phyloP scores from a whole-genome alignment of 2,113 vertebrate genomes.

The Gallinago media region DNA sequence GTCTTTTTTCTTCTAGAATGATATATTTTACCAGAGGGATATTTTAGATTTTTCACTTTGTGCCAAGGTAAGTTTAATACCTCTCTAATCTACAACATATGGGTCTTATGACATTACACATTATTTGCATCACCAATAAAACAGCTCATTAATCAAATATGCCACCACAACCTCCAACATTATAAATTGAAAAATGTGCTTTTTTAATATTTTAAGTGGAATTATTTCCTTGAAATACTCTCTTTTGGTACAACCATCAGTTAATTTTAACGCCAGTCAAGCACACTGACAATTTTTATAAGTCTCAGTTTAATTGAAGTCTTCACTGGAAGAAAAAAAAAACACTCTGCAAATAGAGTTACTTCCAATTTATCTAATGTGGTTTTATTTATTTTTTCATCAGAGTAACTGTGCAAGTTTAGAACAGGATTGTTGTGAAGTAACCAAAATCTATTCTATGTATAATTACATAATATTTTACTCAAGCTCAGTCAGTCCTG shows the following conservation, averaged over 20 bases:
- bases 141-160: slow-evolving; percentile 78
- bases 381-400: slow-evolving; percentile 6
- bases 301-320: not conserved
- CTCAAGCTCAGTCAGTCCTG: not conserved
- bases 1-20: slow-evolving; percentile 38
- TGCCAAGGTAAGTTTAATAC: slow-evolving; percentile 75
- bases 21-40: slow-evolving; percentile 67
- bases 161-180: slow-evolving; percentile 39
- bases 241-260: slow-evolving; percentile 31
- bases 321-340: not conserved
- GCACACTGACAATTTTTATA: not conserved
- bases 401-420: not conserved
- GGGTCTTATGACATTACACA: slow-evolving; percentile 68
- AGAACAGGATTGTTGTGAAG: slow-evolving; percentile 24
- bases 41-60: slow-evolving; percentile 72
- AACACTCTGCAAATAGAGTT: not conserved
- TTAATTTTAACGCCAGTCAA: slow-evolving; percentile 40
- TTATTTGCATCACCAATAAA: slow-evolving; percentile 79
- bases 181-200: slow-evolving; percentile 51
- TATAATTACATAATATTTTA: slow-evolving; percentile 15
- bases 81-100: slow-evolving; percentile 73
- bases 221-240: slow-evolving; percentile 53
- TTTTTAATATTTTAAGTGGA: slow-evolving; percentile 30
- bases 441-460: not conserved
- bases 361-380: not conserved